phyloP scores from a whole-genome alignment of 2,888 invertebrate species.

The Dryocosmus kuriphilus region DNA sequence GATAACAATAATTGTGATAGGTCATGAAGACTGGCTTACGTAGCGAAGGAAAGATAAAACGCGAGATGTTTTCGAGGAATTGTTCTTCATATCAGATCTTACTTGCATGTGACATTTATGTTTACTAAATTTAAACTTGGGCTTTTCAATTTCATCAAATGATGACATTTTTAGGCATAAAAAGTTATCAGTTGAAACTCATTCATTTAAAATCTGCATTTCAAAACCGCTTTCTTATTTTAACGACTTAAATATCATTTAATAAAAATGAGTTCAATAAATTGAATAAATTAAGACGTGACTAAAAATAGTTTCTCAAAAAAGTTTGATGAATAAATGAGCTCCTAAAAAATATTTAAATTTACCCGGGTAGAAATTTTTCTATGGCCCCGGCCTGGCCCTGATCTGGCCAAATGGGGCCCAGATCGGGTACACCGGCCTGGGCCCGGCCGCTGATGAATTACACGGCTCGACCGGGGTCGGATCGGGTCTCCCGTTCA shows the following conservation, averaged over 20 bases:
- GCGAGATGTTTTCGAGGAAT: background rate
- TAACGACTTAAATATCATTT: background rate
- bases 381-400: no score
- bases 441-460: no score
- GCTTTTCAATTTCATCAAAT: background rate
- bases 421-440: no score
- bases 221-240: background rate
- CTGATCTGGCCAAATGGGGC: no score
- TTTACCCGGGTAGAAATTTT: no score
- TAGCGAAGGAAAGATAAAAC: background rate
- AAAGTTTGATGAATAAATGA: no score
- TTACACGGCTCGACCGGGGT: no score
- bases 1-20: slow-evolving; percentile 14
- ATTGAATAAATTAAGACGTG: background rate
- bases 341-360: no score
- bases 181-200: background rate
- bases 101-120: background rate
- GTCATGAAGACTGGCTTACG: background rate
- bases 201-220: background rate
- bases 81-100: background rate
- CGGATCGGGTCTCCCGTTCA: no score
- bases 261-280: background rate
- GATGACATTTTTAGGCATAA: background rate
- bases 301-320: background rate
- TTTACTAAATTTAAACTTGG: background rate